phyloP scores from a whole-genome alignment of 2,113 vertebrate genomes.

The Apaloderma vittatum region DNA sequence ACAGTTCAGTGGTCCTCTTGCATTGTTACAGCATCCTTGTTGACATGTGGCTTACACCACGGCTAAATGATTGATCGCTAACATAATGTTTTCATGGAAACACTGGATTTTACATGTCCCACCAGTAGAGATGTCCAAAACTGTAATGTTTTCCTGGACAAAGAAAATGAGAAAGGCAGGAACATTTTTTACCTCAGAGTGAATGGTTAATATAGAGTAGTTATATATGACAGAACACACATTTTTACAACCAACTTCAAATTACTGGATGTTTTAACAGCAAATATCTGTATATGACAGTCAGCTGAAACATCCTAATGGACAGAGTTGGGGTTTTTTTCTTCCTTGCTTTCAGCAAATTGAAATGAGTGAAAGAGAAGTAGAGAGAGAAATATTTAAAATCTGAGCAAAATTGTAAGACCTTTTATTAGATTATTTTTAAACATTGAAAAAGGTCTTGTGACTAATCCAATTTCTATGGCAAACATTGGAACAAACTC shows the following conservation, averaged over 20 bases:
- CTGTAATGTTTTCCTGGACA: background rate
- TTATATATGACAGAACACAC: background rate
- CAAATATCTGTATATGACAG: background rate
- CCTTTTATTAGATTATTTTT: background rate
- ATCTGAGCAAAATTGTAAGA: background rate
- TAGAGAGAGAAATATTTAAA: background rate
- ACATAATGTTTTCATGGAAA: background rate
- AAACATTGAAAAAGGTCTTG: background rate
- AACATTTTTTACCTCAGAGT: background rate
- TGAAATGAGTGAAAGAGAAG: background rate
- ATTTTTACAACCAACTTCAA: background rate
- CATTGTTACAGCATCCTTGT: background rate
- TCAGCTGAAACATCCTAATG: background rate
- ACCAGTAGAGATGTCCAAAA: background rate
- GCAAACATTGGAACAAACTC: background rate
- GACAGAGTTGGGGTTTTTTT: background rate
- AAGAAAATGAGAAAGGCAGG: background rate
- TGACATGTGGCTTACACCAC: background rate
- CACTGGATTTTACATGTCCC: background rate
- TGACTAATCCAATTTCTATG: background rate
- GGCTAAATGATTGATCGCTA: background rate
- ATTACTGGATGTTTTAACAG: background rate
- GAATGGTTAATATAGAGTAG: background rate
- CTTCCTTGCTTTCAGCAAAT: background rate
- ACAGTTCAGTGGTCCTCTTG: background rate